Evolutionary conservation across 2,888 invertebrate species (phyloP).

Genomic region (Pollenia amentaria): DNA sequence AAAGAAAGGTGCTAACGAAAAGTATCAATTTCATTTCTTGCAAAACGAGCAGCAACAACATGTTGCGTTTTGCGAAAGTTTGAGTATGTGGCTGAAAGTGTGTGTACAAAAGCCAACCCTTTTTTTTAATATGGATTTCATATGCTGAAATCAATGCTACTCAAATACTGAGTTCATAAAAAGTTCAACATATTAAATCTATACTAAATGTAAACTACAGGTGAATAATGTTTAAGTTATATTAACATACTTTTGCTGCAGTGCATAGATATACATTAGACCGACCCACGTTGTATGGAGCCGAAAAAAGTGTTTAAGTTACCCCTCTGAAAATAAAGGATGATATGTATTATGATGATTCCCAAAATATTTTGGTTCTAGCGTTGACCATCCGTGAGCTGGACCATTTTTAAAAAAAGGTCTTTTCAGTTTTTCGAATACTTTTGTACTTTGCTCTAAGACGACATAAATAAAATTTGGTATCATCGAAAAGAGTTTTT

Average conservation of each 20-base stretch:
- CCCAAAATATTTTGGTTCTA: too few species aligned
- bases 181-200: slow-evolving; percentile 10
- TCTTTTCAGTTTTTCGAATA: too few species aligned
- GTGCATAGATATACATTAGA: neutral
- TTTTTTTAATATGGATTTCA: slow-evolving; percentile 37
- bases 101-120: slow-evolving; percentile 37
- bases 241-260: slow-evolving; percentile 29
- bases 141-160: slow-evolving; percentile 25
- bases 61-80: neutral
- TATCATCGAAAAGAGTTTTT: too few species aligned
- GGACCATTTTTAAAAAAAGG: too few species aligned
- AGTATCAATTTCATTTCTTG: slow-evolving; percentile 56
- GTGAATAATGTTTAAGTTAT: slow-evolving; percentile 28
- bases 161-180: slow-evolving; percentile 9
- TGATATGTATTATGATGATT: too few species aligned
- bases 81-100: neutral
- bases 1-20: neutral
- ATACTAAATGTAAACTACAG: slow-evolving; percentile 38
- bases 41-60: slow-evolving; percentile 13
- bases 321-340: too few species aligned
- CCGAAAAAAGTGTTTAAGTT: too few species aligned
- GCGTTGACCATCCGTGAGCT: too few species aligned
- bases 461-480: too few species aligned
- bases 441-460: too few species aligned
- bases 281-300: too few species aligned